phyloP scores from a whole-genome alignment of 2,113 vertebrate species.

The Rhodinocichla rosea region DNA sequence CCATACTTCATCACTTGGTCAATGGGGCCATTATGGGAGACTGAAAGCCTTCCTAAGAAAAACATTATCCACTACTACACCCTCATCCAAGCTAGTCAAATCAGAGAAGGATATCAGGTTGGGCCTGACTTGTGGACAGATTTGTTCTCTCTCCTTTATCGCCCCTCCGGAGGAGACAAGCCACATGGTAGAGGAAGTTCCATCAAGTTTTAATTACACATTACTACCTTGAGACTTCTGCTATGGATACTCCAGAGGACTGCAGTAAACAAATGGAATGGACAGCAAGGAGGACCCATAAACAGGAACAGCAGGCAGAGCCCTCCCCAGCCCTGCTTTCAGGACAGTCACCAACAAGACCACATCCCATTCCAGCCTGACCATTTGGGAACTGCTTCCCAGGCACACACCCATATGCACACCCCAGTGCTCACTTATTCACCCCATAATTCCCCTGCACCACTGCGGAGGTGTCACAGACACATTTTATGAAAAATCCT shows the following conservation, averaged over 20 bases:
- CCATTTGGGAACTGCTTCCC: background rate
- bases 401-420: background rate
- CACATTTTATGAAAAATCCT: too few relatives aligned
- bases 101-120: background rate
- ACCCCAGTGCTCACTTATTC: background rate
- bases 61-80: background rate
- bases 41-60: background rate
- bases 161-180: background rate
- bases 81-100: background rate
- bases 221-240: background rate
- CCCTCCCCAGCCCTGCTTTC: background rate
- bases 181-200: background rate
- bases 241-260: background rate
- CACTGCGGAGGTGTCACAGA: background rate
- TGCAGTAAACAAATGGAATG: background rate
- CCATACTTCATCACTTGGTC: background rate
- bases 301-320: background rate
- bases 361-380: background rate
- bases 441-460: fast-evolving
- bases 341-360: background rate
- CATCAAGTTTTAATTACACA: background rate
- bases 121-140: background rate
- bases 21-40: background rate
- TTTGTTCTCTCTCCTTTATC: background rate
- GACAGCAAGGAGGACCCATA: background rate